Evolutionary conservation across 2,797 vertebrate genomes (phyloP), one percentile per base, ranked within the genome.

Genomic region (Toxotes lorentzi): DNA sequence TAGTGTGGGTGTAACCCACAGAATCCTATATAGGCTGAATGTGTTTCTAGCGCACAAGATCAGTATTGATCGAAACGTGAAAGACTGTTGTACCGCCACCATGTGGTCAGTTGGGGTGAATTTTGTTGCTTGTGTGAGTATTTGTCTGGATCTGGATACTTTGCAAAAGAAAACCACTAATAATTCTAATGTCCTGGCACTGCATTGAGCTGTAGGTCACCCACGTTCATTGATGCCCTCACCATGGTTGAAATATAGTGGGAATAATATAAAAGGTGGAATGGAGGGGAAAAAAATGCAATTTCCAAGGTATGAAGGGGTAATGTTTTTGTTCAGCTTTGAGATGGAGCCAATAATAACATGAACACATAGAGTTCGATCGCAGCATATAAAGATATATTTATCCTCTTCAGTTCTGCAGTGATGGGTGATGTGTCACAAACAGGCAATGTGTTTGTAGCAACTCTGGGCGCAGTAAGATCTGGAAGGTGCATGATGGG

Each of bases 371-470:
- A 7, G 6, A 59, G 35, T 59, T 47, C 14, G 13, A 23, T 51
- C 19, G 14, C 43, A 61, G 53, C 4, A 32, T 54, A 24, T 38
- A 38, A 8, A 38, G 38, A 30, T 30, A 30, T 23, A 63, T 62
- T 43, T 23, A 54, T 32, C 48, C 8, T 17, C 17, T 43, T 53
- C 40, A 30, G 5, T 24, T 14, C 17, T 24, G 16, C 21, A 54
- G 59, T n/a, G 27, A 73, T 54, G 59, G 48, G 48, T 54, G 19
- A 72, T 72, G 10, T 41, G 47, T n/a, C 58, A 62, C 47, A 14
- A 41, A 34, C 19, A 48, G 19, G 17, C 47, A 16, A 14, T 17
- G 14, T 41, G 51, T 53, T 19, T 47, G 40, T 19, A 41, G 23
- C 35, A 54, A 9, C 45, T 54, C 14, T 11, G 6, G 23, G 47